Evolutionary conservation across 2,888 invertebrate genomes (phyloP), one percentile per base, ranked within the genome.

Genomic region (Brassicogethes aeneus): DNA sequence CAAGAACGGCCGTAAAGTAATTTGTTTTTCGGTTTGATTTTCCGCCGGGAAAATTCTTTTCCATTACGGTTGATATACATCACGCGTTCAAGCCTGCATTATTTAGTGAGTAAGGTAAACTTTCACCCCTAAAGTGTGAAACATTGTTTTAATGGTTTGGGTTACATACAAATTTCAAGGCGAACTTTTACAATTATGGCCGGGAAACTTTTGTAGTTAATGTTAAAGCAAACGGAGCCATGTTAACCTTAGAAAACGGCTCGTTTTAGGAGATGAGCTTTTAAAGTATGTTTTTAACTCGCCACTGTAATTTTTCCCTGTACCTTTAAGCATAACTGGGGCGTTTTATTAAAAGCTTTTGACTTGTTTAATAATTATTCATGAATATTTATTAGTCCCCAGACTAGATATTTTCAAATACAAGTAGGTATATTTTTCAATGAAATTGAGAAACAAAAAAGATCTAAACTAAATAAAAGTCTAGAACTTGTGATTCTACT

Each of bases 181-280:
- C 54, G n/a, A 65, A 65, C 62, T 65, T 65, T 65, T 61, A 64
- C 64, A 65, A 64, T 65, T 65, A 65, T 62, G 54, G 54, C 39
- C 30, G 37, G 37, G 48, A 52, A 63, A 62, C 55, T 64, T 64
- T 61, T 53, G 60, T 61, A 60, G 59, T 64, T 64, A 63, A 57
- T 51, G 59, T 58, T 57, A 54, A n/a, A 56, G 55, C 60, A 55
- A 57, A 55, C 52, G 55, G 32, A 13, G 32, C 47, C 56, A 50
- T 55, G 57, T 57, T 58, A 58, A 59, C 55, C 53, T 52, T 46
- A 47, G 52, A 43, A 55, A 53, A 51, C 47, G 43, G 45, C 48
- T 45, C 44, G 23, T 48, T 57, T 53, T 50, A 51, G 47, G 49
- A 50, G 48, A 53, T 50, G 51, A 46, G 45, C 48, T 48, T 53